A percentile compares a stretch with the other conserved stretches of the same genome.
These are phyloP conservation scores for Oreotrochilus melanogaster DNA, from an alignment of 2,113 vertebrate species.

Conservation along the genomic window DNA sequence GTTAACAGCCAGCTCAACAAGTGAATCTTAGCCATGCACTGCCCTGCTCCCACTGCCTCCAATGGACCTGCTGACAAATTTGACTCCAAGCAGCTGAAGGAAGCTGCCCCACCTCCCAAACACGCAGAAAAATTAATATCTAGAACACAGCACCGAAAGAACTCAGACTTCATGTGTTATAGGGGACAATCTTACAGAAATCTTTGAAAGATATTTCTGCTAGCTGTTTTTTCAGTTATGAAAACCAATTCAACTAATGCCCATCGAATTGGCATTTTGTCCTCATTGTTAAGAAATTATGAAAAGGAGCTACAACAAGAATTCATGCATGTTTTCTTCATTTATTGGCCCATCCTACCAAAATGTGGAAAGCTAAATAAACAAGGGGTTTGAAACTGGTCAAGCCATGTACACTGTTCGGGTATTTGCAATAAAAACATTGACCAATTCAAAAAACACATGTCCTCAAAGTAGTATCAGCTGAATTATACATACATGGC, in stretches of 20 bases:
- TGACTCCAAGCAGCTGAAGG: neutral
- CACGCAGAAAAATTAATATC: neutral
- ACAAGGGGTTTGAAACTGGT: neutral
- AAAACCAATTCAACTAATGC: neutral
- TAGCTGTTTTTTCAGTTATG: neutral
- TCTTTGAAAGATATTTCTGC: neutral
- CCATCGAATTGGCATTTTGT: neutral
- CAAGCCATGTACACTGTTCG: neutral
- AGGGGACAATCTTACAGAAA: neutral
- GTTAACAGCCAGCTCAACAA: neutral
- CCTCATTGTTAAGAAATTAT: neutral
- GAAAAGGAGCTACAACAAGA: neutral
- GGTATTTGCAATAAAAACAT: slow-evolving; percentile 24
- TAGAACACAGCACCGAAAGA: neutral
- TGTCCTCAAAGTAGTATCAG: neutral
- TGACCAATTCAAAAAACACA: neutral
- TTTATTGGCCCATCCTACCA: neutral
- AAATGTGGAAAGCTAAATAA: neutral
- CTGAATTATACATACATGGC: neutral
- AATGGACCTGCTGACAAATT: neutral
- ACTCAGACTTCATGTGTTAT: neutral
- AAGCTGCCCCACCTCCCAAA: neutral
- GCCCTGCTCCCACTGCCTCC: neutral
- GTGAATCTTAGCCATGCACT: neutral
- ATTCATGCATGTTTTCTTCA: neutral